Conservation (phyloP, 2,797 vertebrate species). For the Chiloscyllium punctatum region DNA sequence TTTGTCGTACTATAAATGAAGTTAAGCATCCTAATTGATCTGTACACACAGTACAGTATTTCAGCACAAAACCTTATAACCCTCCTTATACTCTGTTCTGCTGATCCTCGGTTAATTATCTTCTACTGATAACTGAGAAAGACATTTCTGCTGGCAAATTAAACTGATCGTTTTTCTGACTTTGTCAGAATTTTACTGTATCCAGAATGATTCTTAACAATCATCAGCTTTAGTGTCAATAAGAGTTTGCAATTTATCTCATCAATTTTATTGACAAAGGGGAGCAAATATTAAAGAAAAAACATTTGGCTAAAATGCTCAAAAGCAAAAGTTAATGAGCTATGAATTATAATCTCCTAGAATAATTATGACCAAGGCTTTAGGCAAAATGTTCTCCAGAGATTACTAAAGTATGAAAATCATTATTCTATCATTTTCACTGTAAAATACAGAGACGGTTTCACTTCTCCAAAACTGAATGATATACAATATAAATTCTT, state of each 20-base stretch:
- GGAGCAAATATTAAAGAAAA: conserved; percentile 1
- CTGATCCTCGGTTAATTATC: conserved; percentile 73
- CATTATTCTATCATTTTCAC: conserved; percentile 28
- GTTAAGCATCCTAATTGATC: conserved; percentile 94
- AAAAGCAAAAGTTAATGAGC: conserved; percentile 34
- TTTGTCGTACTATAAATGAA: conserved; percentile 87
- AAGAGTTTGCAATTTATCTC: not conserved
- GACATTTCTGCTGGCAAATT: conserved; percentile 51
- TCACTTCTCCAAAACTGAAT: not conserved
- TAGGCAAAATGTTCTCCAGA: conserved; percentile 31
- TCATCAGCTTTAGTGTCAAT: conserved; percentile 28
- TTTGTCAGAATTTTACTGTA: not conserved
- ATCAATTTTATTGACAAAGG: conserved; percentile 36
- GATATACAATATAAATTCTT: not conserved
- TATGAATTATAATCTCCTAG: conserved; percentile 5
- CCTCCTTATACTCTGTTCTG: conserved; percentile 52
- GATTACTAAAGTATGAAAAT: conserved; percentile 23
- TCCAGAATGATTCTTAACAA: not conserved
- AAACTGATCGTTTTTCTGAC: conserved; percentile 47
- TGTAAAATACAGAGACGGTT: not conserved
- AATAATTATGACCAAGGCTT: conserved; percentile 25
- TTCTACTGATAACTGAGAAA: conserved; percentile 63
- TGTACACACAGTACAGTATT: conserved; percentile 63
- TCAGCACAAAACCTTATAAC: conserved; percentile 69
- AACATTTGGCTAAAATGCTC: conserved; percentile 17